Base-by-base conservation (phyloP, 2,888 invertebrate species). In the Lasioglossum lativentre region DNA sequence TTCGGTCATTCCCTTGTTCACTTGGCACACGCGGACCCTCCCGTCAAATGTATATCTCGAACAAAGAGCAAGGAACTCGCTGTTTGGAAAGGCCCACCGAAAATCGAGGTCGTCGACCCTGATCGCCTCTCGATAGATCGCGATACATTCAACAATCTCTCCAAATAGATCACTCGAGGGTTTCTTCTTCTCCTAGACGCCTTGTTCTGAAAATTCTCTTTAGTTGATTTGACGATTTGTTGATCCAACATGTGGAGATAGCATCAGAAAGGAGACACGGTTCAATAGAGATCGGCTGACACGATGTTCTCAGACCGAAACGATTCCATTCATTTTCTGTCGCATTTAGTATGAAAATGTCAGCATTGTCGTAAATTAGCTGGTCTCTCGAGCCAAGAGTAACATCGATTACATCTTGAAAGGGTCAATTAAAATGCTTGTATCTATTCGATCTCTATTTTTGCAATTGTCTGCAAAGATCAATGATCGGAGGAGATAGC, bases 1-100 rank as follows among this genome's bases (percentile, higher is more conserved):
- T 81, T 88, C 82, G 76, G 88, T 86, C 82, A 83, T 88, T 85
- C 82, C 81, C 82, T 87, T 87, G 74, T 86, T 86, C 71, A 38
- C 82, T 89, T 88, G 88, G 81, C 86, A 86, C 85, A 75, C 75
- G 27, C 34, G 10, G 66, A 66, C 78, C 34, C 59, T 79, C 63
- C 77, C 82, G 78, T 87, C 82, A 86, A 82, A 86, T 82, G 78
- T 81, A 75, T 82, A 81, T 85, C 75, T 80, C 77, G 80, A 78
- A 83, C 78, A 85, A 83, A 83, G 86, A 87, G 84, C 88, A 89
- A 88, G 63, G 83, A 86, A 80, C 83, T 79, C 56, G 80, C 68
- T 52, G 68, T 80, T 82, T 30, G 66, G 84, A 86, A 86, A 82
- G 78, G 78, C 80, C 86, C 42, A 12, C 4, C 3, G 76, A 71